These are phyloP conservation scores for Aplocera efformata DNA, from an alignment of 2,888 invertebrate species.

Conservation along the genomic window DNA sequence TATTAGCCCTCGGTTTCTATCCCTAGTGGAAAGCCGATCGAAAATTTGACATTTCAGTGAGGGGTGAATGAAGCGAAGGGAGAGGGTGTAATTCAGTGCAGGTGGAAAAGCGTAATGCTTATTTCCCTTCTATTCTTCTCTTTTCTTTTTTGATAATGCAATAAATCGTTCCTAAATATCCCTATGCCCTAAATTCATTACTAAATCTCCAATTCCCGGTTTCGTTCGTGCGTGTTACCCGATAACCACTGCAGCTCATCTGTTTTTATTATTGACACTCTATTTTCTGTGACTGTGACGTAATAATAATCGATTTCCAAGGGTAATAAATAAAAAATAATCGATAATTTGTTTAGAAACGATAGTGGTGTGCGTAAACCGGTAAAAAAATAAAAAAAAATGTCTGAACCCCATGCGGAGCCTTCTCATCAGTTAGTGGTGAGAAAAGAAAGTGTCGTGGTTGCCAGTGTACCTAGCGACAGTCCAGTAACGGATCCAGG, in stretches of 20 bases:
- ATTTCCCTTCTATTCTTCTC: constrained; percentile 49
- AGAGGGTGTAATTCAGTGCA: constrained; percentile 48
- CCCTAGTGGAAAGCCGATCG: constrained; percentile 53
- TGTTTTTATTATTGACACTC: constrained; percentile 28
- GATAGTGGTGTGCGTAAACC: constrained; percentile 16
- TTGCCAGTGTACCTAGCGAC: constrained; percentile 82
- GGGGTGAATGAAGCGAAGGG: constrained; percentile 54
- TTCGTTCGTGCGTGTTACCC: constrained; percentile 13
- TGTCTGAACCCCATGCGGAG: constrained; percentile 69
- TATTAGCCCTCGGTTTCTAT: constrained; percentile 7
- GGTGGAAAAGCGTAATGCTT: constrained; percentile 47
- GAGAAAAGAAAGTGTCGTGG: constrained; percentile 65
- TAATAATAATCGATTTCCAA: constrained; percentile 26
- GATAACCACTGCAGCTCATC: constrained; percentile 22
- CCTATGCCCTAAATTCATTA: constrained; percentile 9
- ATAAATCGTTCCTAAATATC: constrained; percentile 26
- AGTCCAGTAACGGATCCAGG: constrained; percentile 89
- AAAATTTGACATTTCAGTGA: constrained; percentile 66
- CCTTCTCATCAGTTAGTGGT: constrained; percentile 35
- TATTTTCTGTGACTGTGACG: constrained; percentile 26
- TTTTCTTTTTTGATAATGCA: constrained; percentile 41
- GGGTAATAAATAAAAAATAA: constrained; percentile 6
- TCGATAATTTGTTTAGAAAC: background rate
- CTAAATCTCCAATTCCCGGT: constrained; percentile 11
- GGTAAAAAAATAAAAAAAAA: constrained; percentile 29